phyloP scores from a whole-genome alignment of 2,113 vertebrate species.

The Ammodytes dubius region DNA sequence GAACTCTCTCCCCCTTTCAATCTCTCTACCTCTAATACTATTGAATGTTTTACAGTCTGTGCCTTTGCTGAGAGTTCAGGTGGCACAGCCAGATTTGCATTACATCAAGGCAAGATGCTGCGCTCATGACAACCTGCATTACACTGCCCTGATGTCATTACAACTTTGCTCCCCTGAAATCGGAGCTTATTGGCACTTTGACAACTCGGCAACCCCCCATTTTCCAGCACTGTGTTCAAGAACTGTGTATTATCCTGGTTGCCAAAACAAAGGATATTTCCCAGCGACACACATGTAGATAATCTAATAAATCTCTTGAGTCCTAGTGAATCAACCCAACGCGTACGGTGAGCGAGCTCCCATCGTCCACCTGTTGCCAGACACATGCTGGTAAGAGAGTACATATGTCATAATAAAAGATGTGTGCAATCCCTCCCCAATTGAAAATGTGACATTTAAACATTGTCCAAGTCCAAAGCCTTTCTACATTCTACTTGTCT shows the following conservation, averaged over 20 bases:
- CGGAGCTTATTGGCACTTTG: conserved; percentile 61
- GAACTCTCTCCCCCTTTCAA: not conserved
- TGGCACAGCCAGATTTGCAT: conserved; percentile 57
- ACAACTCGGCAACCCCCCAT: conserved; percentile 59
- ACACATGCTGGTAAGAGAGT: conserved; percentile 26
- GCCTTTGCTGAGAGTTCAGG: conserved; percentile 43
- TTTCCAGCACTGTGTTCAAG: conserved; percentile 45
- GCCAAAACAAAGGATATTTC: conserved; percentile 71
- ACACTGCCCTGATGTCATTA: conserved; percentile 74
- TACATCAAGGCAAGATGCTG: conserved; percentile 68
- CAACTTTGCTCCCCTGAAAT: conserved; percentile 63
- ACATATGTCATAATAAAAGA: conserved; percentile 42
- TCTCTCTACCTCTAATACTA: not conserved
- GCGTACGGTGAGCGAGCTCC: not conserved
- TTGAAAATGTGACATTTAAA: conserved; percentile 12
- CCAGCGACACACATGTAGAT: conserved; percentile 23
- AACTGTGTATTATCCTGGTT: conserved; percentile 55
- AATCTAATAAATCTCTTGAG: conserved; percentile 49
- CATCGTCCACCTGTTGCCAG: conserved; percentile 49
- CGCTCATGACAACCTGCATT: conserved; percentile 72
- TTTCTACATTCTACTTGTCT: not conserved
- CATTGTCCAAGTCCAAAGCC: not conserved
- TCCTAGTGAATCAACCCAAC: conserved; percentile 28
- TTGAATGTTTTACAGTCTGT: conserved; percentile 48
- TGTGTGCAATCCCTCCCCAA: conserved; percentile 15